These are phyloP conservation scores for Chamaetylas fuelleborni DNA, from an alignment of 2,113 vertebrate species.

Conservation along the genomic window DNA sequence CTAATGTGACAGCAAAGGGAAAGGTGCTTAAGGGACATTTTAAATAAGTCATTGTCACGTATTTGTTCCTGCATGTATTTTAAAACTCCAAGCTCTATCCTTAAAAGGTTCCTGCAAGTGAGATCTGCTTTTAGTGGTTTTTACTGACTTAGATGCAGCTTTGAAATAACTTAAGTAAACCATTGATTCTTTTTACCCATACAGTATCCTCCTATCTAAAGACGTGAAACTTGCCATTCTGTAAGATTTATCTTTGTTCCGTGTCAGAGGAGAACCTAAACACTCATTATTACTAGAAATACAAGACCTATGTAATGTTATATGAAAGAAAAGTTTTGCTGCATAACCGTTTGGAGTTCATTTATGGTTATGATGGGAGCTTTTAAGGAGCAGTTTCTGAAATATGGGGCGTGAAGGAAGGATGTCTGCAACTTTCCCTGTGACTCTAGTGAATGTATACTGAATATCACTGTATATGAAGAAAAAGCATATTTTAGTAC, in stretches of 20 bases:
- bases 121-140: neutral
- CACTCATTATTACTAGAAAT: neutral
- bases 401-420: neutral
- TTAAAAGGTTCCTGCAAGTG: neutral
- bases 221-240: neutral
- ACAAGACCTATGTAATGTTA: neutral
- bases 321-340: neutral
- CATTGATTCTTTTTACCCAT: neutral
- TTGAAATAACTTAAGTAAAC: neutral
- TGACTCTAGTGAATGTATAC: neutral
- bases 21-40: neutral
- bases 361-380: neutral
- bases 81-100: neutral
- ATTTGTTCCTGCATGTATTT: neutral
- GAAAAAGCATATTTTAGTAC: neutral
- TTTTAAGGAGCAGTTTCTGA: neutral
- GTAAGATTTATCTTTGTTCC: neutral
- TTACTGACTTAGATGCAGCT: neutral
- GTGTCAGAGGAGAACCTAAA: neutral
- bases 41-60: neutral
- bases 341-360: neutral
- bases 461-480: neutral
- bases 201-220: neutral
- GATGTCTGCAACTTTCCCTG: neutral
- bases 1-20: neutral